These are phyloP conservation scores for Jaculus jaculus DNA, from an alignment of 2,113 vertebrate species.

Conservation along the genomic window DNA sequence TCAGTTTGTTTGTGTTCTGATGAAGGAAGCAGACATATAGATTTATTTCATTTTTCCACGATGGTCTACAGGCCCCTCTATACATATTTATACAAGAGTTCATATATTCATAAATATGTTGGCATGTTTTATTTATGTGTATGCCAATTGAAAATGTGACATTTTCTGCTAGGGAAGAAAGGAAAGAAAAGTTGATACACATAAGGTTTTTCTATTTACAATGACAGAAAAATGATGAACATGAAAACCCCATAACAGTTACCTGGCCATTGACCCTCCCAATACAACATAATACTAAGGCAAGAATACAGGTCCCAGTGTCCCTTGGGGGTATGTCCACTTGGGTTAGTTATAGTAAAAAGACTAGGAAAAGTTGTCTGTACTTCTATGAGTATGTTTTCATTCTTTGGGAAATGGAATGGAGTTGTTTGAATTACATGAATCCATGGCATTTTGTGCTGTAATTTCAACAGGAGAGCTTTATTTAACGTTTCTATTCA, in stretches of 20 bases:
- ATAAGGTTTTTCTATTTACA: background rate
- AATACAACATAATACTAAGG: background rate
- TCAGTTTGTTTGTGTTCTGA: background rate
- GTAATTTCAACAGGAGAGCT: conserved; percentile 45
- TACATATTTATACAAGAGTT: background rate
- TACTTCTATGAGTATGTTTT: background rate
- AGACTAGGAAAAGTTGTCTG: background rate
- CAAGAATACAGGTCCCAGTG: background rate
- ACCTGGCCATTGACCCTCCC: background rate
- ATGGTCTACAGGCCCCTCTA: background rate
- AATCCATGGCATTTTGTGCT: conserved; percentile 57
- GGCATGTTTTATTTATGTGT: background rate
- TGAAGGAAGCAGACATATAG: background rate
- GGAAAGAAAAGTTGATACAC: background rate
- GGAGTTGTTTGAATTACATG: conserved; percentile 57
- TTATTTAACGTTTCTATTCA: conserved; percentile 59
- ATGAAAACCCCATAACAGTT: background rate
- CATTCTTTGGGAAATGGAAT: conserved; percentile 49
- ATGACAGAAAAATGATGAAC: background rate
- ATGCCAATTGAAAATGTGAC: background rate
- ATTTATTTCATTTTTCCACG: background rate
- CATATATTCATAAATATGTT: background rate
- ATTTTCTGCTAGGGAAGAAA: background rate
- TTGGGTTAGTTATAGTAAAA: background rate
- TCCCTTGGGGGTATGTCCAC: background rate